Percentiles rank a stretch among this genome's conserved stretches.
These are phyloP conservation scores for Scomber scombrus DNA, from an alignment of 2,113 vertebrate genomes.

Conservation along the genomic window DNA sequence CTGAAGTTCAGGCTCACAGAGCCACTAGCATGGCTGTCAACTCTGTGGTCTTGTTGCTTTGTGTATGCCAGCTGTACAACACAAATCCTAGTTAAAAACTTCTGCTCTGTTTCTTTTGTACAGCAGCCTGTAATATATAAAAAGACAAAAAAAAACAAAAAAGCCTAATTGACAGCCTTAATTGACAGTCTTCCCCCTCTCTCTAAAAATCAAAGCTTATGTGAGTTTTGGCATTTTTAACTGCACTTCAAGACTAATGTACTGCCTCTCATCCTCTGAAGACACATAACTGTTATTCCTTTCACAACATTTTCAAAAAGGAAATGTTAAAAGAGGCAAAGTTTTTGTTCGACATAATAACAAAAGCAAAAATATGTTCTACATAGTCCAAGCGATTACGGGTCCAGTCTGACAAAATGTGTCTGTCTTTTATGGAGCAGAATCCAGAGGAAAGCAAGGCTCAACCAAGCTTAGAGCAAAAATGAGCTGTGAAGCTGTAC, in stretches of 20 bases:
- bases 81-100: constrained; percentile 39
- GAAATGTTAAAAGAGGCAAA: background rate
- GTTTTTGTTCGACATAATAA: constrained; percentile 24
- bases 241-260: background rate
- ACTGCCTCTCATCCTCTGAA: constrained; percentile 2
- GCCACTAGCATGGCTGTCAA: no score
- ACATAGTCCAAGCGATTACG: constrained; percentile 14
- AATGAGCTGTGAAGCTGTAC: constrained; percentile 28
- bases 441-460: constrained; percentile 35
- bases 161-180: constrained; percentile 40
- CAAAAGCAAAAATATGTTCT: constrained; percentile 17
- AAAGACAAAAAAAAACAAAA: constrained; percentile 3
- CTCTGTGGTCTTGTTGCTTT: no score
- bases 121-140: constrained; percentile 40
- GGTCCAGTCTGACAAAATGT: constrained; percentile 30
- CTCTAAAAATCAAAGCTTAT: constrained; percentile 33
- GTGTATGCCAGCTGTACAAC: constrained; percentile 10
- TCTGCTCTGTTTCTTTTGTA: constrained; percentile 44
- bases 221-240: constrained; percentile 31
- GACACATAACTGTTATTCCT: background rate
- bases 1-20: no score
- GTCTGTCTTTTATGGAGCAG: constrained; percentile 33
- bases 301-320: constrained; percentile 7
- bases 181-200: constrained; percentile 15
- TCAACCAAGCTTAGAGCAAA: constrained; percentile 42